Percentiles rank a stretch among this genome's conserved stretches.
Evolutionary conservation across 1,140 invertebrate genomes (phyloP).

Genomic region (Brachionus asplanchnoidis): DNA sequence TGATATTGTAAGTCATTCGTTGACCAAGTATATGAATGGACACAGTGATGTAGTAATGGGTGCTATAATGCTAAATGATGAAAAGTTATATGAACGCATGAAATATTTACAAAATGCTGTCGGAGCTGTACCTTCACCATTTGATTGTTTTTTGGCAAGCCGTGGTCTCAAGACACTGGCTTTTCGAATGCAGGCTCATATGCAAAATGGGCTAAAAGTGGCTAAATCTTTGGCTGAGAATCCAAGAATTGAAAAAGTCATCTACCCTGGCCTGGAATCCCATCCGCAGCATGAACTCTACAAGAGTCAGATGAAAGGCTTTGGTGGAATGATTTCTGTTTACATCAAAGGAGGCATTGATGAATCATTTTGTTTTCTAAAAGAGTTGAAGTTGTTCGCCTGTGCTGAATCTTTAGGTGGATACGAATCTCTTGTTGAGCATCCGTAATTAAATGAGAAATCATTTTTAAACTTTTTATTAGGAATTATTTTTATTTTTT

Average conservation of each 20-base stretch:
- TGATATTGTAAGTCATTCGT: constrained; percentile 83
- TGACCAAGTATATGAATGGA: constrained; percentile 96
- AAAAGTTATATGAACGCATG: constrained; percentile 68
- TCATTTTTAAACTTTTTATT: not conserved
- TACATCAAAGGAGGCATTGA: constrained; percentile 66
- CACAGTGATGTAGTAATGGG: constrained; percentile 96
- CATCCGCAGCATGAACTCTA: constrained; percentile 84
- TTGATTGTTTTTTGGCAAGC: constrained; percentile 89
- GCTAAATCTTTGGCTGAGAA: constrained; percentile 75
- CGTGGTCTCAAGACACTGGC: constrained; percentile 88
- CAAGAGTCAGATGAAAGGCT: constrained; percentile 76
- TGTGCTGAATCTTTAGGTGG: constrained; percentile 72
- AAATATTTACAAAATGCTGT: constrained; percentile 84
- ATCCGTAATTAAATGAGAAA: constrained; percentile 52
- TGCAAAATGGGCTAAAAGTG: constrained; percentile 69
- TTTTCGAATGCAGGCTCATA: constrained; percentile 82
- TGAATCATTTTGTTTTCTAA: constrained; percentile 69
- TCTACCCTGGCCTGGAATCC: constrained; percentile 79
- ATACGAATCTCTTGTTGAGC: constrained; percentile 77
- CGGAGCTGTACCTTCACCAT: constrained; percentile 87
- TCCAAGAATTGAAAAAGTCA: constrained; percentile 70
- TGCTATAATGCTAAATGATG: constrained; percentile 67
- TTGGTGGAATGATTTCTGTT: constrained; percentile 85
- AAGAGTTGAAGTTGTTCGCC: constrained; percentile 49
- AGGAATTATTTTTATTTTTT: constrained; percentile 27